These are phyloP conservation scores for Rhodinocichla rosea DNA, from an alignment of 2,113 vertebrate species.

Conservation along the genomic window DNA sequence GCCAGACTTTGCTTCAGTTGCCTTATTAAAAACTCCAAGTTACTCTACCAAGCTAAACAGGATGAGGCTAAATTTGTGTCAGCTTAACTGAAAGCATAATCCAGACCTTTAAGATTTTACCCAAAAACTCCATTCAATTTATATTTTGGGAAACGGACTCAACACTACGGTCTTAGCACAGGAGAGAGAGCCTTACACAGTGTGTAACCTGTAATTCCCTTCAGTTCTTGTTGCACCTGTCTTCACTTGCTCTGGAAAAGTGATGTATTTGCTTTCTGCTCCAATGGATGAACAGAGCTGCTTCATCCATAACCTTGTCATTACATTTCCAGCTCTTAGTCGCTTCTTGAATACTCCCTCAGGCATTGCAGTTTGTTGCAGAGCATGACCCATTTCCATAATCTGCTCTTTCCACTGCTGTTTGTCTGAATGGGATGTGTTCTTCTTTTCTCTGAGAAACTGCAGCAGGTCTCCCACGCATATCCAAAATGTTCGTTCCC, in stretches of 20 bases:
- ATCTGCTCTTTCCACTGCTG: background rate
- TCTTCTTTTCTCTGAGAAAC: background rate
- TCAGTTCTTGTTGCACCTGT: background rate
- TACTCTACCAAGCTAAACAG: background rate
- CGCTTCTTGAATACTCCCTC: background rate
- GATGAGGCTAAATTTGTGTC: background rate
- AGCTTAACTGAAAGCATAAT: background rate
- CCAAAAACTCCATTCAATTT: background rate
- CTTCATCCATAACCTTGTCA: background rate
- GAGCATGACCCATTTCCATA: conserved; percentile 1
- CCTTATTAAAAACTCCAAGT: background rate
- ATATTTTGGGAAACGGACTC: background rate
- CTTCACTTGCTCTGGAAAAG: background rate
- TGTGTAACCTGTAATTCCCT: background rate
- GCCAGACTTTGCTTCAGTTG: background rate
- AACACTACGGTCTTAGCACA: background rate
- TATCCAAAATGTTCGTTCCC: background rate
- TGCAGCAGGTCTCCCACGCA: background rate
- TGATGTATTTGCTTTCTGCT: conserved; percentile 12
- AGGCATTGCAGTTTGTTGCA: background rate
- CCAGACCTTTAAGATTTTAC: background rate
- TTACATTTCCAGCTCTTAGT: conserved; percentile 12
- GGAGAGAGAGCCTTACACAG: background rate
- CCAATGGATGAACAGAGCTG: background rate
- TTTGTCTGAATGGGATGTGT: background rate